Evolutionary conservation across 2,113 vertebrate genomes (phyloP).

Genomic region (Arothron firmamentum): DNA sequence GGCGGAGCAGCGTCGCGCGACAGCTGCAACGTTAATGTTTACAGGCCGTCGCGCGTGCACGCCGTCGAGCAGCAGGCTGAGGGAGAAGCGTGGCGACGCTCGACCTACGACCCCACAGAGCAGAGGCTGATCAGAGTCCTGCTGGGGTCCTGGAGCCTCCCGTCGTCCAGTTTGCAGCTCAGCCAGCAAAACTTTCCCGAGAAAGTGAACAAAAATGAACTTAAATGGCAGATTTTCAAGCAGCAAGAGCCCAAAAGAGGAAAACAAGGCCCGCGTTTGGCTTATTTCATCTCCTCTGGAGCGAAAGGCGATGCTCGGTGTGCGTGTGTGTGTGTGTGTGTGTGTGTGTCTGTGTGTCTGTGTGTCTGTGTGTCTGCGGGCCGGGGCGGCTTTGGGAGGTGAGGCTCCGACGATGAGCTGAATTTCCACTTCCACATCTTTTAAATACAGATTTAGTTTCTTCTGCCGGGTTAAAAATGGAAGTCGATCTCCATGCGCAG

Average conservation of each 20-base stretch:
- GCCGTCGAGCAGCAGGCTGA: no score
- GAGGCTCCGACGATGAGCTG: slow-evolving; percentile 48
- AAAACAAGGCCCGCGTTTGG: neutral
- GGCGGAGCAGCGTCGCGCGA: no score
- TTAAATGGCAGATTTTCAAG: no score
- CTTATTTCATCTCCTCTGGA: slow-evolving; percentile 65
- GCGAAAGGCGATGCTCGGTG: slow-evolving; percentile 45
- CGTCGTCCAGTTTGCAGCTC: neutral
- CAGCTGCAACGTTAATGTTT: no score
- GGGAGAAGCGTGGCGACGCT: no score
- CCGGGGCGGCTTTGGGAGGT: neutral
- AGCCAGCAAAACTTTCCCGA: neutral
- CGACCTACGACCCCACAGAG: no score
- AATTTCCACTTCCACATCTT: slow-evolving; percentile 69
- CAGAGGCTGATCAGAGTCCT: no score
- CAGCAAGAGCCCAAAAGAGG: no score
- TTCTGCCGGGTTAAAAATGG: slow-evolving; percentile 55
- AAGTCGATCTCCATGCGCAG: slow-evolving; percentile 65
- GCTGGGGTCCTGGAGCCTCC: neutral
- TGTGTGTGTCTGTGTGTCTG: neutral
- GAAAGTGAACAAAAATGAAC: neutral
- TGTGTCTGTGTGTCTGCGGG: neutral
- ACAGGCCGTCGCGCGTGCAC: no score
- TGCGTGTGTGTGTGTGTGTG: neutral
- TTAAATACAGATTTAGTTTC: slow-evolving; percentile 70